phyloP scores from a whole-genome alignment of 1,140 invertebrate genomes.

The Sarcophaga bullata region DNA sequence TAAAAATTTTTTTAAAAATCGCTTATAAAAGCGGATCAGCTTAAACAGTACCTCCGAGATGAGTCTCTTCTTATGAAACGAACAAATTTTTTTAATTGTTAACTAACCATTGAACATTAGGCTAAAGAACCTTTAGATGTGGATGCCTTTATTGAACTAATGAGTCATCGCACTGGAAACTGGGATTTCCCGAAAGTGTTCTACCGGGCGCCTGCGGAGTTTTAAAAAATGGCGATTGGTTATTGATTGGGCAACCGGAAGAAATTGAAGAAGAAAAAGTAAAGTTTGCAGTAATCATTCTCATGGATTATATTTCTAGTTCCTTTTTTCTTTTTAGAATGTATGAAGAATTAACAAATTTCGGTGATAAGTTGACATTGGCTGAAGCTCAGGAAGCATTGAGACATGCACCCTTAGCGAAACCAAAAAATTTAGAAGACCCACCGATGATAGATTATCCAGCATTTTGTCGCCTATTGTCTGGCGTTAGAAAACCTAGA shows the following conservation, averaged over 20 bases:
- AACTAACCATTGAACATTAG: slow-evolving; percentile 48
- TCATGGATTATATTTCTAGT: too few relatives aligned
- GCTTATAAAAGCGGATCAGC: background rate
- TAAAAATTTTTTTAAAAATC: background rate
- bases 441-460: slow-evolving; percentile 71
- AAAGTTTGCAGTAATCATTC: slow-evolving; percentile 48
- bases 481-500: slow-evolving; percentile 69
- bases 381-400: slow-evolving; percentile 71
- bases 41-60: background rate
- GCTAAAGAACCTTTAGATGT: slow-evolving; percentile 71
- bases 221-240: too few relatives aligned
- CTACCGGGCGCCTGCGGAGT: slow-evolving; percentile 70
- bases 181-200: slow-evolving; percentile 72
- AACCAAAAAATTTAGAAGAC: slow-evolving; percentile 66
- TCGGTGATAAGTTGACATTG: slow-evolving; percentile 70
- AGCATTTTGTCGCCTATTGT: slow-evolving; percentile 70
- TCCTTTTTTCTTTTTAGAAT: slow-evolving; percentile 60
- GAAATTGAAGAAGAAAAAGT: slow-evolving; percentile 72
- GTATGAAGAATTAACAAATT: slow-evolving; percentile 71
- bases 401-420: slow-evolving; percentile 71
- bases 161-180: slow-evolving; percentile 71
- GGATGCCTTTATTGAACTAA: slow-evolving; percentile 71
- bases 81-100: too few relatives aligned
- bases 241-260: too few relatives aligned
- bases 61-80: too few relatives aligned